Evolutionary conservation across 2,113 vertebrate species (phyloP).

Genomic region (Cyanocitta stelleri): DNA sequence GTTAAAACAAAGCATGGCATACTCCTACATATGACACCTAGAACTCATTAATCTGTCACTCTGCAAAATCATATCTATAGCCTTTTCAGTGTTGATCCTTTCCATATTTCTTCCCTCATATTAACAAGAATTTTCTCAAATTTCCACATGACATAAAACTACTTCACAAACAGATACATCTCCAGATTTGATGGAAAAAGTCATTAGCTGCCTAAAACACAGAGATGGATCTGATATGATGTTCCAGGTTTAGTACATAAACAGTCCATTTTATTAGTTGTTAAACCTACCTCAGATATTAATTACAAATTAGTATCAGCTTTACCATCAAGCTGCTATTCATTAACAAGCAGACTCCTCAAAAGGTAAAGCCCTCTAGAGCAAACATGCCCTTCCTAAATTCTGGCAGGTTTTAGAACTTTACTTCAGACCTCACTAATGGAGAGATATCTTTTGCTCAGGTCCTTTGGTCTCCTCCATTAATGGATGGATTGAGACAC

Average conservation of each 20-base stretch:
- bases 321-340: neutral
- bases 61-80: neutral
- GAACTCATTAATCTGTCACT: neutral
- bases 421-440: neutral
- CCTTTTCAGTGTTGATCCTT: neutral
- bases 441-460: neutral
- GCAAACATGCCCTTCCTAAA: neutral
- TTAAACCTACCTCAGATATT: neutral
- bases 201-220: neutral
- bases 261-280: neutral
- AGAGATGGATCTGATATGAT: neutral
- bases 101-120: neutral
- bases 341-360: neutral
- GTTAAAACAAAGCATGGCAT: neutral
- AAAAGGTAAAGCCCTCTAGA: neutral
- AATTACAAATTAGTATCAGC: neutral
- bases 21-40: neutral
- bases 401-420: neutral
- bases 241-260: neutral
- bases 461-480: neutral
- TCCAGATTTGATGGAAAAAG: neutral
- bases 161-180: neutral
- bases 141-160: neutral
- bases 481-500: neutral
- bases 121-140: neutral